Percentiles rank a stretch among this genome's conserved stretches.
These are phyloP conservation scores for Geococcyx californianus DNA, from an alignment of 2,113 vertebrate species.

Conservation along the genomic window DNA sequence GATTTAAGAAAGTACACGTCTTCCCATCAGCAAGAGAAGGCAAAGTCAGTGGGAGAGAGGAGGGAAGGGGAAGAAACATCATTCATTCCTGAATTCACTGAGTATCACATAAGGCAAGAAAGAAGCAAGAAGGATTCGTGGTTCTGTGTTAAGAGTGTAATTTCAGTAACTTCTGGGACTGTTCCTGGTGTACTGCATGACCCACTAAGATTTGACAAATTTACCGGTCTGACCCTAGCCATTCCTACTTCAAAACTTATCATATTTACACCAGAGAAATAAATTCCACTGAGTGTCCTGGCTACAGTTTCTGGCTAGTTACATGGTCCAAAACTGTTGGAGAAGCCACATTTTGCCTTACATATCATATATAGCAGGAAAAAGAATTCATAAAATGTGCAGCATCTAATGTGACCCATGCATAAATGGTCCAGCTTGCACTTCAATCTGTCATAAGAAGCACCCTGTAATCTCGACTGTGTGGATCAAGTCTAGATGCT, in stretches of 20 bases:
- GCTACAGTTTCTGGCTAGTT: not conserved
- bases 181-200: not conserved
- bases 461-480: not conserved
- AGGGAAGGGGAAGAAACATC: constrained; percentile 1
- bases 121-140: not conserved
- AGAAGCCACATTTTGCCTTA: not conserved
- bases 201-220: not conserved
- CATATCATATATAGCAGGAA: not conserved
- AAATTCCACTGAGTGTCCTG: not conserved
- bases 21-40: not conserved
- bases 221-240: not conserved
- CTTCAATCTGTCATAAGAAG: not conserved
- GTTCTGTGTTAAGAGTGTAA: not conserved
- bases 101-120: not conserved
- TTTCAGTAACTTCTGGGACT: not conserved
- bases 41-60: constrained; percentile 22
- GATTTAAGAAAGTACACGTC: not conserved
- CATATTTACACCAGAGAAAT: not conserved
- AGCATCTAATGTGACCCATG: not conserved
- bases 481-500: not conserved
- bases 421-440: not conserved
- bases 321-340: not conserved
- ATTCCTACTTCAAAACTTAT: not conserved
- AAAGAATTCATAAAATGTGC: not conserved
- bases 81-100: not conserved